Evolutionary conservation across 2,113 vertebrate species (phyloP), one percentile per base, ranked within the genome.

Genomic region (Vulpes lagopus): DNA sequence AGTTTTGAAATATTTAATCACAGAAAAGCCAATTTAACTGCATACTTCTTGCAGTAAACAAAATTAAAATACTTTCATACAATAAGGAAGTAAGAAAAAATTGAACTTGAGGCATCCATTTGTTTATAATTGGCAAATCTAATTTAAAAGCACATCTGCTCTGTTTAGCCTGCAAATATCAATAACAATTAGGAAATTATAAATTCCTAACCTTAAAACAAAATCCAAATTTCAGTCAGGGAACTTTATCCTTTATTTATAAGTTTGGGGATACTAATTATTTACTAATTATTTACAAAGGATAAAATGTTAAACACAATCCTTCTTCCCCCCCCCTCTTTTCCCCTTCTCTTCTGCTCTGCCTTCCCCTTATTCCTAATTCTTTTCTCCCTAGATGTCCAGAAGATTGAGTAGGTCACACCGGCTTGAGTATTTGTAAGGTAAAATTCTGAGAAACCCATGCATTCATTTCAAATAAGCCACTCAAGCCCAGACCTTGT

Each of bases 61-160:
- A 74, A 62, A 95, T 91, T 87, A 65, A 87, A 91, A 84, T 87
- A 73, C 9, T 73, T 95, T 55, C 38, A 49, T 92, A 89, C 20
- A 67, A 55, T 83, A 84, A 93, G 14, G 15, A 93, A 62, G 19
- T 87, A 88, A 67, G 60, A 51, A 94, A 87, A 73, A 92, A 85
- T 53, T 94, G 91, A 91, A 89, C n/a, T 76, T 64, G 53, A 95
- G 78, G 64, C 79, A 71, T 55, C 22, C n/a, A 67, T 95, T 95
- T 84, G 57, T 95, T 95, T 91, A 30, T 94, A 84, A 93, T 15
- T 93, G 64, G 49, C 49, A 95, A 95, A 97, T 94, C 71, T 84
- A 93, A 94, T 91, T 97, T 97, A 74, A 97, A 88, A 93, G 78
- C 10, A 22, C 59, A 78, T 84, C 64, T 91, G 81, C 32, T 93